Evolutionary conservation across 2,797 vertebrate genomes (phyloP), one percentile per base, ranked within the genome.

Genomic region (Alfaro cultratus): DNA sequence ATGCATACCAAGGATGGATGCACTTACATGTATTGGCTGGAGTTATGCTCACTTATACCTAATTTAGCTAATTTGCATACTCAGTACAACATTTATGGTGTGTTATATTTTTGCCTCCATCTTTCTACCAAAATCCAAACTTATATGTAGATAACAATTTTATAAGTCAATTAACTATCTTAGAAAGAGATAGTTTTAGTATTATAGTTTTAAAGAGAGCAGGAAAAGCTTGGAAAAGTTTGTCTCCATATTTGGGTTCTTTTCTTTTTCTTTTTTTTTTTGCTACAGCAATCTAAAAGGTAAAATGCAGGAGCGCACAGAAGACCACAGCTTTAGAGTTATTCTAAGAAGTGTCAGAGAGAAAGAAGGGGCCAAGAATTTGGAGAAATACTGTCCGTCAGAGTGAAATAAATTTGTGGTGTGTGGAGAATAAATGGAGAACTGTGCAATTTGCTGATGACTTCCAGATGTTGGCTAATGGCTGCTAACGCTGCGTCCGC

Each of bases 391-490:
- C 9, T 31, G 41, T 43, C 39, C 55, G 3, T 62, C 41, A 46
- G 41, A 60, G 55, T 31, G 41, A 43, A 62, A 62, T 75, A 60
- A 62, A 75, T 75, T 43, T 75, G 51, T 75, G 73, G 73, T 57
- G 73, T 57, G 36, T 55, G 51, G 36, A 75, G 36, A 76, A 75
- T 41, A 41, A 75, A 53, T 43, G 73, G 26, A 57, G 73, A 39
- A 75, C 73, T 57, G 51, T 43, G 31, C 41, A 29, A 21, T 75
- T 41, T 53, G 53, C 53, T 60, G 74, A 75, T 75, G 39, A 75
- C 15, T 75, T 75, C 55, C 72, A 60, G 71, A 78, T 57, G 68
- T 60, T 75, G 16, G 55, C 74, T 75, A 74, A 74, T 74, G 41
- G 39, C 31, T 55, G 73, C 47, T 39, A 53, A 39, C 73, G 21